phyloP scores from a whole-genome alignment of 2,113 vertebrate genomes.

The Triplophysa rosa region DNA sequence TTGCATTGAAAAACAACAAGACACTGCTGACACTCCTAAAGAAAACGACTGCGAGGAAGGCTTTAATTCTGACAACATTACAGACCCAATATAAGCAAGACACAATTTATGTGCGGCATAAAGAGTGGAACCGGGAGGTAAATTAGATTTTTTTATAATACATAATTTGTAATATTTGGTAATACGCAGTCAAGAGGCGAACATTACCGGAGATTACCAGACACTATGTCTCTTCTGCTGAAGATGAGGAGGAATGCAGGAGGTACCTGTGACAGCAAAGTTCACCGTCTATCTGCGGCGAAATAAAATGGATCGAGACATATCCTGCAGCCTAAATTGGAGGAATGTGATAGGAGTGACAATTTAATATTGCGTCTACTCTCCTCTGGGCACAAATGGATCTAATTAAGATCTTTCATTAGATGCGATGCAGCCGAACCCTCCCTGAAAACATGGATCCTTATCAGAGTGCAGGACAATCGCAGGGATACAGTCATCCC shows the following conservation, averaged over 20 bases:
- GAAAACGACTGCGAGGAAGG: background rate
- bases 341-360: conserved; percentile 57
- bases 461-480: conserved; percentile 56
- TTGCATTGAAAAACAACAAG: background rate
- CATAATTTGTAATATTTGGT: background rate
- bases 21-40: background rate
- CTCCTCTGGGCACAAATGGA: conserved; percentile 61
- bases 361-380: conserved; percentile 61
- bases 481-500: conserved; percentile 38
- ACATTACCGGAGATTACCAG: conserved; percentile 9
- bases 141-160: conserved; percentile 1
- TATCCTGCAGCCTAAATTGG: conserved; percentile 56
- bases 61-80: conserved; percentile 1
- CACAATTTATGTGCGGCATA: background rate
- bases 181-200: background rate
- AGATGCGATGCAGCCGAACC: conserved; percentile 53
- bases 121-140: conserved; percentile 10
- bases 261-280: conserved; percentile 48
- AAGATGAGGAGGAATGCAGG: conserved; percentile 23
- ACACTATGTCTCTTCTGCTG: background rate
- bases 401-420: conserved; percentile 67
- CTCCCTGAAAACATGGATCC: conserved; percentile 59
- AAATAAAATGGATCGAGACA: conserved; percentile 53
- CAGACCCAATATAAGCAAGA: background rate
- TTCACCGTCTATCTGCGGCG: conserved; percentile 53